These are phyloP conservation scores for Bursaphelenchus mucronatus DNA, from an alignment of 1,140 invertebrate genomes.

Conservation along the genomic window DNA sequence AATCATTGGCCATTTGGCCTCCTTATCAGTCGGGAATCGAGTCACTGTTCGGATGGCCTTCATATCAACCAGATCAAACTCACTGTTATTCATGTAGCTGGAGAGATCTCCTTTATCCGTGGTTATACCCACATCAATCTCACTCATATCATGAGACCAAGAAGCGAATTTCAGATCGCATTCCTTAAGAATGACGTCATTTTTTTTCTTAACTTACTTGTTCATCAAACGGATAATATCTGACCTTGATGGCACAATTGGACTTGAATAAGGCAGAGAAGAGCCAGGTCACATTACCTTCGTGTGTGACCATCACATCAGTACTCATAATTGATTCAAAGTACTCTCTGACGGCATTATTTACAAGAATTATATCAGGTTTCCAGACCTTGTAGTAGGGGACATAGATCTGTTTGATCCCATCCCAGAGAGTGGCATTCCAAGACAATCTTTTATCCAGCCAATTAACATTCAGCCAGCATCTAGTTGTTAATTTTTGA, in stretches of 20 bases:
- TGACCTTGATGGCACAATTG: conserved; percentile 64
- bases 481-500: conserved; percentile 56
- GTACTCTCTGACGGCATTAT: conserved; percentile 52
- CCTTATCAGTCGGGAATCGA: conserved; percentile 18
- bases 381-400: conserved; percentile 54
- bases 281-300: conserved; percentile 65
- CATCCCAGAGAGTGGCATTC: conserved; percentile 53
- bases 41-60: conserved; percentile 48
- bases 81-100: conserved; percentile 55
- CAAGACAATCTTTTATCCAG: conserved; percentile 50
- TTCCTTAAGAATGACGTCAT: conserved; percentile 14
- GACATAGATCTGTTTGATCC: conserved; percentile 57
- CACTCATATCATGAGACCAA: conserved; percentile 50
- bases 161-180: conserved; percentile 49
- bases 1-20: conserved; percentile 34
- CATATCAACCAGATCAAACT: conserved; percentile 57
- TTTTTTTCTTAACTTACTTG: conserved; percentile 61
- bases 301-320: conserved; percentile 62
- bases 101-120: conserved; percentile 50
- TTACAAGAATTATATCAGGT: conserved; percentile 57
- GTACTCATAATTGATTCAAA: conserved; percentile 56
- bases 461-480: conserved; percentile 58
- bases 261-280: conserved; percentile 65
- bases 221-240: conserved; percentile 65
- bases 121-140: conserved; percentile 54